Conservation (phyloP, 2,113 vertebrate species). For the Terrapene triunguis region DNA sequence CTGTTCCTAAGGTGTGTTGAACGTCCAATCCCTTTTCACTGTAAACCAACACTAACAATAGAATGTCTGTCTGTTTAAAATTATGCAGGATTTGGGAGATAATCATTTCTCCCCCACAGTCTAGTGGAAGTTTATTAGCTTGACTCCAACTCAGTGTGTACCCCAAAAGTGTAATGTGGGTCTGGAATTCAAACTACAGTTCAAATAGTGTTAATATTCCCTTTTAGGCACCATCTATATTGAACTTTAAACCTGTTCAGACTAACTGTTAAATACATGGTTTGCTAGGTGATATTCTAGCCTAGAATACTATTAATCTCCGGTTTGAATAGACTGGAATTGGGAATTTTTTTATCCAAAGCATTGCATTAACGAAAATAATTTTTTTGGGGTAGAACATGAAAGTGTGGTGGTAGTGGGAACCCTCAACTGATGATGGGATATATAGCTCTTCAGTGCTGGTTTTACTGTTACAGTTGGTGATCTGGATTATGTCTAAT, state of each 20-base stretch:
- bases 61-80: not conserved
- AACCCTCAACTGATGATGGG: not conserved
- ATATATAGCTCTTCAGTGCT: not conserved
- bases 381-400: not conserved
- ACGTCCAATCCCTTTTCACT: not conserved
- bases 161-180: not conserved
- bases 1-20: not conserved
- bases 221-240: not conserved
- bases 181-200: not conserved
- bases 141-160: not conserved
- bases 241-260: not conserved
- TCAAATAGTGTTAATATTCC: not conserved
- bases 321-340: not conserved
- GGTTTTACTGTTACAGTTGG: not conserved
- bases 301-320: not conserved
- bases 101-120: rapidly evolving
- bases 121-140: not conserved
- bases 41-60: not conserved
- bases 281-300: not conserved
- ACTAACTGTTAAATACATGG: not conserved
- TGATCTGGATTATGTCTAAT: not conserved
- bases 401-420: not conserved
- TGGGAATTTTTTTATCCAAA: not conserved
- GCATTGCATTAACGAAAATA: not conserved
- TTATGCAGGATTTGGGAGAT: not conserved